phyloP scores from a whole-genome alignment of 1,140 invertebrate species.

The Hypsibius dujardini region DNA sequence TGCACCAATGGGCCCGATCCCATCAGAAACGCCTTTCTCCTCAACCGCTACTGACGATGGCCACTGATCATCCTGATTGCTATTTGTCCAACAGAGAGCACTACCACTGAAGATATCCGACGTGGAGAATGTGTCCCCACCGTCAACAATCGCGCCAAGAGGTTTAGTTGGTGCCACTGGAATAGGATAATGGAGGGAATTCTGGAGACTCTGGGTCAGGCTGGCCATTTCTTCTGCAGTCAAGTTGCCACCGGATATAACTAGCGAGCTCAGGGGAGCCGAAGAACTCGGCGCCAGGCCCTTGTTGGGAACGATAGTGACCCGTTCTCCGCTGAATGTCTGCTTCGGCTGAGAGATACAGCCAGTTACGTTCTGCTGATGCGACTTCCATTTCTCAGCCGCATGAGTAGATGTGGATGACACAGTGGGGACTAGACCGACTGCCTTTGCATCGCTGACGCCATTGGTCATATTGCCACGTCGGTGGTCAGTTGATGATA shows the following conservation, averaged over 20 bases:
- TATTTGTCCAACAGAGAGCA: neutral
- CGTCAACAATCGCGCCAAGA: neutral
- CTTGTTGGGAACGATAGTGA: slow-evolving; percentile 6
- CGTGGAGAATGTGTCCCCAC: neutral
- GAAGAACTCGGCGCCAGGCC: neutral
- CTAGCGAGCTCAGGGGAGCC: neutral
- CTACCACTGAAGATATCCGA: slow-evolving; percentile 4
- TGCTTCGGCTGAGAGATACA: neutral
- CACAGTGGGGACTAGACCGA: neutral
- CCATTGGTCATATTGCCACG: neutral
- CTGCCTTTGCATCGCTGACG: neutral
- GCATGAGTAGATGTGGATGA: neutral
- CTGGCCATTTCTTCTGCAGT: neutral
- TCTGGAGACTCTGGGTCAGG: slow-evolving; percentile 14
- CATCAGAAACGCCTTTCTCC: no score
- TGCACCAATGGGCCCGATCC: no score
- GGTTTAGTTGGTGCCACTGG: neutral
- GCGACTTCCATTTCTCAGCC: neutral
- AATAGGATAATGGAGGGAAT: neutral
- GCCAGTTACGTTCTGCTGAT: neutral
- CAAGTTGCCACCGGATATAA: slow-evolving; percentile 15
- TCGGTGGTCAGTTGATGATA: neutral
- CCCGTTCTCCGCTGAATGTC: neutral
- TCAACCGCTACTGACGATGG: no score
- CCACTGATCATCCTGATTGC: neutral